phyloP scores from a whole-genome alignment of 2,113 vertebrate genomes.

The Baryphthengus martii region DNA sequence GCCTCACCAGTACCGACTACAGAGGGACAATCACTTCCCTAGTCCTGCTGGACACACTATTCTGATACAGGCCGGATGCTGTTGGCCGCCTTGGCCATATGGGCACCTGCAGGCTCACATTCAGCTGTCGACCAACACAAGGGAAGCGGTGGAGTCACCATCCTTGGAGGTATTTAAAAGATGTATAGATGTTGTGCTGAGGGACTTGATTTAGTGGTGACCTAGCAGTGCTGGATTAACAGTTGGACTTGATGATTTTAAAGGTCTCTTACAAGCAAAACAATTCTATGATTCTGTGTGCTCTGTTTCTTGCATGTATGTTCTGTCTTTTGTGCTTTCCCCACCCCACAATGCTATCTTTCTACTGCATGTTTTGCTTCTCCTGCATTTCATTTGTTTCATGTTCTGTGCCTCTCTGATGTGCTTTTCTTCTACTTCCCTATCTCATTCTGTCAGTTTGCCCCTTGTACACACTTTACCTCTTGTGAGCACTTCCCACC shows the following conservation, averaged over 20 bases:
- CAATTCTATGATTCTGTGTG: accelerated
- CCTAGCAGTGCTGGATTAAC: not conserved
- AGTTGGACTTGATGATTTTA: not conserved
- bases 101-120: too few relatives aligned
- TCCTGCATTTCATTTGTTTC: not conserved
- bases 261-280: not conserved
- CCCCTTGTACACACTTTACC: not conserved
- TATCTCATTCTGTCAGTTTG: not conserved
- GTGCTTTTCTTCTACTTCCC: not conserved
- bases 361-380: not conserved
- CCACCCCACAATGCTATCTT: accelerated
- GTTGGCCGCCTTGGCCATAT: too few relatives aligned
- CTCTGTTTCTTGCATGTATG: not conserved
- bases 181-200: not conserved
- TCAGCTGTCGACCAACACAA: too few relatives aligned
- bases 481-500: not conserved
- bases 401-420: not conserved
- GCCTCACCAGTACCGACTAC: too few relatives aligned
- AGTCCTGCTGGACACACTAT: too few relatives aligned
- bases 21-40: too few relatives aligned
- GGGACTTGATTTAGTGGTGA: not conserved
- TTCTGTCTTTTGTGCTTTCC: not conserved
- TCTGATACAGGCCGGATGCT: too few relatives aligned
- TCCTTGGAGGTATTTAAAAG: not conserved
- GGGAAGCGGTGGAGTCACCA: not conserved